Evolutionary conservation across 2,888 invertebrate species (phyloP).

Genomic region (Chalcosyrphus nemorum): DNA sequence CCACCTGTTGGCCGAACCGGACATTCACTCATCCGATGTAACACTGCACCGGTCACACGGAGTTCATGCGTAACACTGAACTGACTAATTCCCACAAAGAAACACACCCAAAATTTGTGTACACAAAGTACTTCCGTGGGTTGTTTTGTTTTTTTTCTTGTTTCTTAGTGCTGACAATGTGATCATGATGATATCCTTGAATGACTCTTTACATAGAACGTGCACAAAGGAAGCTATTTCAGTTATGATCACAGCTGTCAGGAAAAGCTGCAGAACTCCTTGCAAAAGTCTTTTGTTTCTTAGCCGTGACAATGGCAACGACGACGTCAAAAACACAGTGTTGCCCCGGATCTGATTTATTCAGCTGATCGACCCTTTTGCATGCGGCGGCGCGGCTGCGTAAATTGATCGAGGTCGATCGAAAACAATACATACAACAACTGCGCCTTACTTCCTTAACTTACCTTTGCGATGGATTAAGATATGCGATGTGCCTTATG

Average conservation of each 20-base stretch:
- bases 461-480: constrained; percentile 16
- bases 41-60: constrained; percentile 49
- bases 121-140: constrained; percentile 33
- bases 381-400: constrained; percentile 39
- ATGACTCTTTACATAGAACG: neutral
- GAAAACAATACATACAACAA: constrained; percentile 2
- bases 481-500: constrained; percentile 47
- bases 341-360: constrained; percentile 67
- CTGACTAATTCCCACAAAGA: constrained; percentile 20
- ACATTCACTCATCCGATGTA: constrained; percentile 61
- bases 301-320: constrained; percentile 10
- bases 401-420: constrained; percentile 68
- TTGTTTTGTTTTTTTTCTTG: constrained; percentile 8
- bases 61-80: constrained; percentile 50
- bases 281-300: constrained; percentile 36
- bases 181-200: constrained; percentile 45
- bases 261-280: constrained; percentile 42
- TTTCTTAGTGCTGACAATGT: neutral
- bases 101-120: constrained; percentile 23
- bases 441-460: constrained; percentile 30
- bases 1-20: constrained; percentile 68
- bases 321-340: constrained; percentile 29
- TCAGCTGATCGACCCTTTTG: constrained; percentile 57
- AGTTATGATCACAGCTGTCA: constrained; percentile 53
- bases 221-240: constrained; percentile 22